Percentiles rank a stretch among this genome's conserved stretches.
Evolutionary conservation across 2,797 vertebrate genomes (phyloP).

Genomic region (Tachyglossus aculeatus): DNA sequence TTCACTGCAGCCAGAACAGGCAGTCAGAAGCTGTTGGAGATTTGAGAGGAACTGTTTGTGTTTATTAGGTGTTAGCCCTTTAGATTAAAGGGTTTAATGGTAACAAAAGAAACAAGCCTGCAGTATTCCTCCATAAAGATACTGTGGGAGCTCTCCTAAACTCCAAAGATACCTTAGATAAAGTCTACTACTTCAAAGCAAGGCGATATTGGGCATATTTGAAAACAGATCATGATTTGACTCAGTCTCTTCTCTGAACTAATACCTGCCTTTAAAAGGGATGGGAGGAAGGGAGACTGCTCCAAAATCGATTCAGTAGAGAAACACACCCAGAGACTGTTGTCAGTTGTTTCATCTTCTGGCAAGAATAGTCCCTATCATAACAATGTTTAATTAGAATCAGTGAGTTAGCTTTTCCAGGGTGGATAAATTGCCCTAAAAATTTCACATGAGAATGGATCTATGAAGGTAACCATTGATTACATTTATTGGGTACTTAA

Average conservation of each 20-base stretch:
- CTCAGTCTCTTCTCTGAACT: not conserved
- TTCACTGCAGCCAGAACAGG: not conserved
- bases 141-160: not conserved
- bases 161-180: no score
- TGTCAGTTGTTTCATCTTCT: not conserved
- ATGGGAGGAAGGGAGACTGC: not conserved
- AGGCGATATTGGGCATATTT: not conserved
- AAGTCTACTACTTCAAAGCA: slow-evolving; percentile 9
- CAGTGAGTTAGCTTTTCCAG: not conserved
- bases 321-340: not conserved
- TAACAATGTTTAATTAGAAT: not conserved
- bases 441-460: no score
- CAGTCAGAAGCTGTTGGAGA: not conserved
- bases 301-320: not conserved
- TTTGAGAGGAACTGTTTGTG: not conserved
- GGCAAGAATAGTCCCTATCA: not conserved
- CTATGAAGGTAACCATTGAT: no score
- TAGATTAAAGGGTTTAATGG: slow-evolving; percentile 1
- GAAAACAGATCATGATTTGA: not conserved
- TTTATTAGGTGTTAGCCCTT: not conserved
- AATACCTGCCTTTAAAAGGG: not conserved
- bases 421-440: not conserved
- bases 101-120: not conserved
- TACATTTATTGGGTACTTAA: no score
- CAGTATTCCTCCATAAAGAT: no score